A percentile compares a stretch with the other conserved stretches of the same genome.
These are phyloP conservation scores for Gracilinanus agilis DNA, from an alignment of 2,113 vertebrate species.

Conservation along the genomic window DNA sequence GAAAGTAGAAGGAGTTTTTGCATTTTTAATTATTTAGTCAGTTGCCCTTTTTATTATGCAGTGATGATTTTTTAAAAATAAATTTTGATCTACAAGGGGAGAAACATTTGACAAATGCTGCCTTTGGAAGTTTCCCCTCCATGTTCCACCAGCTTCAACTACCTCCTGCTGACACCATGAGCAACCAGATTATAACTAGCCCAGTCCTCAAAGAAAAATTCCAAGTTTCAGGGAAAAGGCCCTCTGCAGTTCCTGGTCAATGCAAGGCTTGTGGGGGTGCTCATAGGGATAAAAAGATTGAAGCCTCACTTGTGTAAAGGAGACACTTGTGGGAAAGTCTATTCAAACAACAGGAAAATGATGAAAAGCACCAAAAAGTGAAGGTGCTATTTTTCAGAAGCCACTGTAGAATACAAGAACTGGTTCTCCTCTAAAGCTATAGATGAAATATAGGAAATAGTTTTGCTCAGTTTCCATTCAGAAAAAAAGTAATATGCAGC, in stretches of 20 bases:
- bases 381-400: not conserved
- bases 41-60: not conserved
- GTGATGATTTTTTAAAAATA: not conserved
- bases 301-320: not conserved
- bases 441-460: not conserved
- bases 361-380: not conserved
- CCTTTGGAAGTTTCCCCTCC: not conserved
- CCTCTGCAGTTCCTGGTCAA: not conserved
- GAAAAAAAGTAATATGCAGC: not conserved
- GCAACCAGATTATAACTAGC: not conserved
- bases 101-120: not conserved
- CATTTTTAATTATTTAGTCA: not conserved
- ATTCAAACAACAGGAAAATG: not conserved
- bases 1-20: not conserved
- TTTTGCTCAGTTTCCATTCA: not conserved
- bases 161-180: not conserved
- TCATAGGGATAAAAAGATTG: not conserved
- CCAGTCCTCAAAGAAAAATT: not conserved
- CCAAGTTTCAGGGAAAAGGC: not conserved
- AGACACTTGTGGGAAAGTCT: not conserved
- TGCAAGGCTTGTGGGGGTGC: not conserved
- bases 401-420: not conserved
- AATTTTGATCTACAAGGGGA: not conserved
- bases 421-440: not conserved
- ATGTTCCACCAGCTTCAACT: not conserved